Evolutionary conservation across 92 coral and sea anemone genomes (phyloP), one percentile per base, ranked within the genome.

Genomic region (Phenganax marumi): DNA sequence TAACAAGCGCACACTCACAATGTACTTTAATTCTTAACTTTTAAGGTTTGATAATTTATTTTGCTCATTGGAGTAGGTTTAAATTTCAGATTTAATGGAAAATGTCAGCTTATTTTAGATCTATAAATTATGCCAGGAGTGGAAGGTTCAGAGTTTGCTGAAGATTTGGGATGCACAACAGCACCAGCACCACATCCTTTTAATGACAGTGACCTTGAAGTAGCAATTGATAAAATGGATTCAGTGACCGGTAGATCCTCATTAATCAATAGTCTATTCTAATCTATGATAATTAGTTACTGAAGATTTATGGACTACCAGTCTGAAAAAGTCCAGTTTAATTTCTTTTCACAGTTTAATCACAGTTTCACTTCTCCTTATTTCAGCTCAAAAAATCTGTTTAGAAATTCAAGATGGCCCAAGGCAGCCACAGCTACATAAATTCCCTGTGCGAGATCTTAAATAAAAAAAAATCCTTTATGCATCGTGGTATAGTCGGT

Each of bases 351-450:
- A 54, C 17, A 10, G n/a, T 54, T 54, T n/a, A 54, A 10, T 54
- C 60, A 10, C 17, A n/a, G 60, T 54, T 54, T 54, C 17, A 10
- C 10, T 54, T 54, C 17, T n/a, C 17, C 60, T 10, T 10, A 54
- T 54, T 23, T 39, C 12, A 39, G 12, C 73, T 39, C 73, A 24
- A 66, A 66, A n/a, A 66, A 66, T 66, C 73, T 6, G 16, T 66
- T 66, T 24, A 39, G 47, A 66, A 66, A 39, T 46, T 66, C 73
- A 24, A 8, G 73, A 66, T 66, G 47, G 73, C 19, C 73, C 73
- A 66, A 66, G 73, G 24, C 73, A 66, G 73, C 73, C 73, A 66
- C 73, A 46, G 73, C 73, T 66, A 66, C 73, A 66, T 10, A 66
- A 24, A 46, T 66, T 66, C 47, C 73, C 73, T 66, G 73, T 66